Percentiles rank a stretch among this genome's conserved stretches.
Evolutionary conservation across 2,113 vertebrate genomes (phyloP).

Genomic region (Podilymbus podiceps): DNA sequence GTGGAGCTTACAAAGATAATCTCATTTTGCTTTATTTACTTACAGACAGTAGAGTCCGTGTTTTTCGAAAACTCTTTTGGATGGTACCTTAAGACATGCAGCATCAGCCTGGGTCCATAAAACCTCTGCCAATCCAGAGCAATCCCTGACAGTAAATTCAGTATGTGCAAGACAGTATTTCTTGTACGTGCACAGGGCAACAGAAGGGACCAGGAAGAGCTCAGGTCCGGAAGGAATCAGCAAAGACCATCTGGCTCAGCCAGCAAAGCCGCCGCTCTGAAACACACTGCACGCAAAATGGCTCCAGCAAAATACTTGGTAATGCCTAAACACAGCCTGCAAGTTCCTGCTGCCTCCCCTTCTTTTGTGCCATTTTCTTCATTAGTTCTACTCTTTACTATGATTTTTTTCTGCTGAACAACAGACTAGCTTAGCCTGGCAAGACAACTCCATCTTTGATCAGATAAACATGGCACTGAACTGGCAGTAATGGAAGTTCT

Average conservation of each 20-base stretch:
- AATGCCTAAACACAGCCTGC: background rate
- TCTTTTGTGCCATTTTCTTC: background rate
- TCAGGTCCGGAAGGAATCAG: background rate
- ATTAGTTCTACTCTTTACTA: background rate
- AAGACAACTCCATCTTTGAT: conserved; percentile 20
- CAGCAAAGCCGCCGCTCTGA: background rate
- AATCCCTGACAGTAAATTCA: background rate
- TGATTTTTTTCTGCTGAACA: background rate
- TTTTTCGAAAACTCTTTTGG: background rate
- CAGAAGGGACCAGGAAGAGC: background rate
- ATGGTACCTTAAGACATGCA: rapidly evolving
- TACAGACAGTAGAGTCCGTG: rapidly evolving
- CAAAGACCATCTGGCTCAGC: background rate
- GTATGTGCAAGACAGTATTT: background rate
- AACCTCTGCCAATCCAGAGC: background rate
- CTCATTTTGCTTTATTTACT: background rate
- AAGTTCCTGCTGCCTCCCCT: background rate
- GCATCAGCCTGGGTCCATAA: background rate
- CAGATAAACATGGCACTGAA: background rate
- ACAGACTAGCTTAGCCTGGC: background rate
- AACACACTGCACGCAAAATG: background rate
- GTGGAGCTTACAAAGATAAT: background rate
- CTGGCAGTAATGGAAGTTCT: background rate
- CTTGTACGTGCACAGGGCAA: rapidly evolving
- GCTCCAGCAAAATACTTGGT: background rate